These are phyloP conservation scores for Psittacula cyanocephala DNA, from an alignment of 2,113 vertebrate genomes.

Conservation along the genomic window DNA sequence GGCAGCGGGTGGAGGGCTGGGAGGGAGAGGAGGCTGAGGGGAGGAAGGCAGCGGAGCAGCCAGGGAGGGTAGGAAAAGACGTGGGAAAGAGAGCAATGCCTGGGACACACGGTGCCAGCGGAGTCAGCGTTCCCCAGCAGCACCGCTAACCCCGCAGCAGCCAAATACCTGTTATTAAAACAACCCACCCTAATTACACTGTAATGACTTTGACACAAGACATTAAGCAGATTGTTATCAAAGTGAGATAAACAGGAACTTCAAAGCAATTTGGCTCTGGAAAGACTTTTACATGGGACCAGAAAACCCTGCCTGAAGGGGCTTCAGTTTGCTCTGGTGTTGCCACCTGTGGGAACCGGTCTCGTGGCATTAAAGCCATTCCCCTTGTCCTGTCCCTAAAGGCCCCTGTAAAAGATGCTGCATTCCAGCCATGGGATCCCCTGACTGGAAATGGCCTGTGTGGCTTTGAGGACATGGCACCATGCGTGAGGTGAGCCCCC, in stretches of 20 bases:
- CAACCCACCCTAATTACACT: slow-evolving; percentile 18
- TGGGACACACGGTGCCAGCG: fast-evolving
- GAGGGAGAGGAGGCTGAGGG: neutral
- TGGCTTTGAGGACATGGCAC: neutral
- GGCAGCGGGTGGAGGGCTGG: neutral
- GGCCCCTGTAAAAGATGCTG: neutral
- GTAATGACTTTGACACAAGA: slow-evolving; percentile 70
- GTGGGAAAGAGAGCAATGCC: fast-evolving
- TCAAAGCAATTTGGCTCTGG: slow-evolving; percentile 39
- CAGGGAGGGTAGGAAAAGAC: neutral
- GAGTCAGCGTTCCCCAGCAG: neutral
- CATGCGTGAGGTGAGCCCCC: neutral
- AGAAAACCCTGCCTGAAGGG: neutral
- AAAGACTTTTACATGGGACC: neutral
- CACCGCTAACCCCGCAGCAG: slow-evolving; percentile 44
- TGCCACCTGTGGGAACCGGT: neutral
- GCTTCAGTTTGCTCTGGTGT: neutral
- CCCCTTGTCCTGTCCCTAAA: neutral
- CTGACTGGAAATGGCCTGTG: neutral
- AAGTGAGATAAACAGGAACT: slow-evolving; percentile 59
- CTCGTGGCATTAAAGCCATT: neutral
- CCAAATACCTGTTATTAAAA: slow-evolving; percentile 55
- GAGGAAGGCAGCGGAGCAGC: neutral
- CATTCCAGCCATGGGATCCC: neutral
- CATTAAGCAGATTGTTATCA: slow-evolving; percentile 71